These are phyloP conservation scores for Panulirus ornatus DNA, from an alignment of 1,140 invertebrate genomes.

Conservation along the genomic window DNA sequence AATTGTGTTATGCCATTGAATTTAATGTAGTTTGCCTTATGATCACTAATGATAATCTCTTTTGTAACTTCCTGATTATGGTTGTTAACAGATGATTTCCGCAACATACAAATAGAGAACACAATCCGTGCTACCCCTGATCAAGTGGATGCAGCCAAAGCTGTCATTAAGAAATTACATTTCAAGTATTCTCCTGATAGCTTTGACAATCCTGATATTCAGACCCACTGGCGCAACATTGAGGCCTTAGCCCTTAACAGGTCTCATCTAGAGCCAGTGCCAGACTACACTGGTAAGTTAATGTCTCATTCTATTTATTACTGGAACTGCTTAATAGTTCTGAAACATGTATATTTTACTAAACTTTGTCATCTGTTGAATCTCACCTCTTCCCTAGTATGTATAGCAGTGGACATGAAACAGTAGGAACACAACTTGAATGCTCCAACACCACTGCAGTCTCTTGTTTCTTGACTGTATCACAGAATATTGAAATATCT, in stretches of 20 bases:
- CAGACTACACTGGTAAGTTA: constrained; percentile 79
- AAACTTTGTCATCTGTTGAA: neutral
- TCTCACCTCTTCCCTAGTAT: no score
- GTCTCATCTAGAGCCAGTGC: constrained; percentile 78
- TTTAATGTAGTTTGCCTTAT: no score
- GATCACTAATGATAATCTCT: no score
- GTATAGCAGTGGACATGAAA: no score
- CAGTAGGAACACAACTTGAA: no score
- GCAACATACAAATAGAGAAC: constrained; percentile 45
- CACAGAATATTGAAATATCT: no score
- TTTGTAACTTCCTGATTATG: no score
- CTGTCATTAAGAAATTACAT: constrained; percentile 80
- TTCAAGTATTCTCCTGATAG: constrained; percentile 79
- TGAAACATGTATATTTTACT: constrained; percentile 6
- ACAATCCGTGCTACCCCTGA: constrained; percentile 69
- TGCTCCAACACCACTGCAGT: no score
- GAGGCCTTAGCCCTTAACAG: constrained; percentile 80
- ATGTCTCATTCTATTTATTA: neutral
- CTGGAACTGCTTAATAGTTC: neutral
- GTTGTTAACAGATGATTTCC: constrained; percentile 41
- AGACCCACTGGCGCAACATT: constrained; percentile 80
- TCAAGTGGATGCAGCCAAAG: constrained; percentile 79
- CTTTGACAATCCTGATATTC: constrained; percentile 79
- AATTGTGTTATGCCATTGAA: no score
- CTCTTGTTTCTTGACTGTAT: no score